Base-by-base conservation (phyloP, 2,888 invertebrate genomes). In the Julus scandinavius region DNA sequence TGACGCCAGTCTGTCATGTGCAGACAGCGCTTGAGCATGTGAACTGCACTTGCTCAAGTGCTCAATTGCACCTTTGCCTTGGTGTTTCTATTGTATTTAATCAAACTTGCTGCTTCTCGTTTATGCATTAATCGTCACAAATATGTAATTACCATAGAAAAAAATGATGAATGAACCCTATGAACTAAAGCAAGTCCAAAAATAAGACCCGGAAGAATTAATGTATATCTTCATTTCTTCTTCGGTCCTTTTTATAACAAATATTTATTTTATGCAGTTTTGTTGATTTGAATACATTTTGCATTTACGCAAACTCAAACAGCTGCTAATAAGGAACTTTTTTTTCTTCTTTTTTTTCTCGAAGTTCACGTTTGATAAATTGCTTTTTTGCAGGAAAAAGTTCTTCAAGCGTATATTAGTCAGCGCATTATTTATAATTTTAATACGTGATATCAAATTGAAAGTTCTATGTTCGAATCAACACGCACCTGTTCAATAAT, bases 401-500 rank as follows among this genome's bases (percentile, higher is more conserved):
- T 15, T 54, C 15, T 58, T 58, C 58, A 7, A 58, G n/a, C 58
- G 3, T n/a, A n/a, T 58, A 13, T n/a, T n/a, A 54, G 2, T n/a
- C 17, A n/a, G n/a, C n/a, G 58, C 58, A 58, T 58, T 17, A 58
- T 58, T 58, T 58, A 54, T 54, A 13, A 13, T 54, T 54, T 15
- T 15, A 1, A 54, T 17, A n/a, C n/a, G 58, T 58, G 58, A 17
- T 58, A 58, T 58, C 13, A 58, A 2, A 54, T 54, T 54, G n/a
- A 54, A 58, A 17, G 58, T n/a, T 58, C 58, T 13, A n/a, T n/a
- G 58, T 17, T n/a, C 58, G 58, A 58, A 58, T 58, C 7, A 58
- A 58, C 58, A n/a, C 58, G 58, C 58, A 58, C 58, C 58, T 58
- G 58, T 58, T 17, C n/a, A 58, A 58, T 58, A 58, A 58, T 58